Base-by-base conservation (phyloP, 2,797 vertebrate species). In the Chelidonichthys spinosus region DNA sequence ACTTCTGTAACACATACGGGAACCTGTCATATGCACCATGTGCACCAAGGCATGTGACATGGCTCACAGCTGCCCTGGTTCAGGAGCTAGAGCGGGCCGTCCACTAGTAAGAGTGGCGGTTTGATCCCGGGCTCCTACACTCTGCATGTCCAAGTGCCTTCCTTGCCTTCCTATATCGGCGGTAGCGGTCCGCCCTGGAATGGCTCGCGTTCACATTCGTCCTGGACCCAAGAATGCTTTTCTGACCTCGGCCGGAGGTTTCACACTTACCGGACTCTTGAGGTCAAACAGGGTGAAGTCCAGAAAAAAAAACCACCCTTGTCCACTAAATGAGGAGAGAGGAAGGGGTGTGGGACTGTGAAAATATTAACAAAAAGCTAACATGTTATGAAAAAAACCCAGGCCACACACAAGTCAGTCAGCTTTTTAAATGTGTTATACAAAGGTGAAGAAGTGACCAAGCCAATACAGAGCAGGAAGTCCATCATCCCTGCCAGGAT, bases 351-450 rank as follows among this genome's bases (percentile, higher is more conserved):
- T 82, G 33, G 56, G 17, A 25, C 50, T 80, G 50, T 69, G 61
- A 81, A 78, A 67, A 69, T 72, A 56, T 61, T 73, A 82, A 83
- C 72, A 78, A 78, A 82, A 76, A 68, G 33, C 67, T 72, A 63
- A 50, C 37, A 46, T 86, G 61, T 50, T 77, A 58, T 75, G 42
- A 69, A 76, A 75, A 54, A 78, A 25, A 25, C 25, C 25, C 25
- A 25, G 25, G 25, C 61, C 14, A 60, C 59, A 63, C 68, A 47
- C 69, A 43, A 17, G 13, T 64, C 14, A 64, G 35, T 63, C 17
- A 32, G 25, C 25, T 37, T 77, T 71, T 76, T 78, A 69, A 76
- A 67, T 67, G 40, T 81, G 25, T 25, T 25, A 25, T 25, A 25
- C 25, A 25, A 25, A 25, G 25, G 25, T 25, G 25, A 25, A 25